Conservation (phyloP, 2,888 invertebrate species). For the Cheilosia impressa region DNA sequence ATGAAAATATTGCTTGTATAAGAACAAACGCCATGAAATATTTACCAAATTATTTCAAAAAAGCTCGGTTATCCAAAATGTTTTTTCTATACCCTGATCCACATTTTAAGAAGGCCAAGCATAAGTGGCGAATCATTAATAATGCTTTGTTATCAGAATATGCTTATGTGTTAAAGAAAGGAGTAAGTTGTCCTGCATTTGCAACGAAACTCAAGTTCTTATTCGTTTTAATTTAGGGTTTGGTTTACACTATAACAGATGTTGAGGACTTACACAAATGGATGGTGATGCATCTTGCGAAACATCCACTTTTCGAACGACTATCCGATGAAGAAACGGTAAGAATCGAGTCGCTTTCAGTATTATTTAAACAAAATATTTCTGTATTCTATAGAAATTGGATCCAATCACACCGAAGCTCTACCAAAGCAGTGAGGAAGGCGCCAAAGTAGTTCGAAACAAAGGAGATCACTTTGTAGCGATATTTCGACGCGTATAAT, state of each 20-base stretch:
- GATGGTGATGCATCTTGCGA: slow-evolving; percentile 96
- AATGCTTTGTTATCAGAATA: slow-evolving; percentile 97
- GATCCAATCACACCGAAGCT: slow-evolving; percentile 96
- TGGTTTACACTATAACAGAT: slow-evolving; percentile 98
- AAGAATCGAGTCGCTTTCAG: slow-evolving; percentile 77
- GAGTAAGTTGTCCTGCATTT: slow-evolving; percentile 85
- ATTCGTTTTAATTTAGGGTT: slow-evolving; percentile 86
- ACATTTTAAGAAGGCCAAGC: slow-evolving; percentile 99
- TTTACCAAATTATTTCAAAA: slow-evolving; percentile 97
- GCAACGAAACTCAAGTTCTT: not conserved
- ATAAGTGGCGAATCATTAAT: slow-evolving; percentile 99
- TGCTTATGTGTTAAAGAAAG: slow-evolving; percentile 94
- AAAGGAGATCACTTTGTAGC: slow-evolving; percentile 97
- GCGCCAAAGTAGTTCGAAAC: slow-evolving; percentile 98
- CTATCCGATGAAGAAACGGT: slow-evolving; percentile 91
- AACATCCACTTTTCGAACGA: slow-evolving; percentile 94
- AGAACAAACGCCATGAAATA: slow-evolving; percentile 99
- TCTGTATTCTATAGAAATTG: slow-evolving; percentile 84
- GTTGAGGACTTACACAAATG: slow-evolving; percentile 98
- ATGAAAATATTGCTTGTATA: slow-evolving; percentile 97
- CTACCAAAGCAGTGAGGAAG: slow-evolving; percentile 97
- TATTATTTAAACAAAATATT: not conserved
- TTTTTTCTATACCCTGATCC: slow-evolving; percentile 99
- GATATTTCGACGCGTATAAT: slow-evolving; percentile 89
- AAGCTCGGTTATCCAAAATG: slow-evolving; percentile 98